Base-by-base conservation (phyloP, 2,113 vertebrate species). In the Eupsittula cactorum region DNA sequence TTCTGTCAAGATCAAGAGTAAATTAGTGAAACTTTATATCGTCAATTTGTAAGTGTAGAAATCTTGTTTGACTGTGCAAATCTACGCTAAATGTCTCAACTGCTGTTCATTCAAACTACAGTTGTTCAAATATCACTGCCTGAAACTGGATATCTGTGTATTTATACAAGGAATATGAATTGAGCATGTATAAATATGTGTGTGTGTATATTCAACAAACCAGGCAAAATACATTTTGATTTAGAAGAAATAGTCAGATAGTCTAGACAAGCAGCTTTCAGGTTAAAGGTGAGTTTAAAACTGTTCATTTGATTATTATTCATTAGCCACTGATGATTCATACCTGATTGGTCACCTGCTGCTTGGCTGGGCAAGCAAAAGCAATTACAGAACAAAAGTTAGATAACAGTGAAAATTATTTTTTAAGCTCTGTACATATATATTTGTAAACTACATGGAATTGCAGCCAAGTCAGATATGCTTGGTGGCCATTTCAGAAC, bases 321-420 rank as follows among this genome's bases (percentile, higher is more conserved):
- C 59, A 88, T 62, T 95, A 86, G 19, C 46, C 19, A 63, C n/a
- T 91, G n/a, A 23, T 28, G 46, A 70, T 77, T 81, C 93, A n/a
- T 96, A 93, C 93, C 83, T 94, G 83, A 80, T 31, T 65, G 69
- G 20, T 93, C 65, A 84, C 55, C 47, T 76, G 64, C 52, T 94
- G 91, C 83, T 82, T 76, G 84, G 41, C 74, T 67, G 60, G 86
- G 46, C 67, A 86, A 85, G 70, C 29, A 84, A 84, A 94, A 92
- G 27, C 41, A 87, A 92, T 77, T 62, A 68, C 44, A 93, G 35
- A 60, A 78, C 11, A 88, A 88, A 93, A 78, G 47, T 73, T 62
- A 95, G 28, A 88, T 33, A 29, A 89, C 49, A 92, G 27, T 64
- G 29, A 93, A 92, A 92, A 89, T 50, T 46, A 41, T n/a, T 78